phyloP scores from a whole-genome alignment of 2,888 invertebrate species.

The Brenthis daphne region DNA sequence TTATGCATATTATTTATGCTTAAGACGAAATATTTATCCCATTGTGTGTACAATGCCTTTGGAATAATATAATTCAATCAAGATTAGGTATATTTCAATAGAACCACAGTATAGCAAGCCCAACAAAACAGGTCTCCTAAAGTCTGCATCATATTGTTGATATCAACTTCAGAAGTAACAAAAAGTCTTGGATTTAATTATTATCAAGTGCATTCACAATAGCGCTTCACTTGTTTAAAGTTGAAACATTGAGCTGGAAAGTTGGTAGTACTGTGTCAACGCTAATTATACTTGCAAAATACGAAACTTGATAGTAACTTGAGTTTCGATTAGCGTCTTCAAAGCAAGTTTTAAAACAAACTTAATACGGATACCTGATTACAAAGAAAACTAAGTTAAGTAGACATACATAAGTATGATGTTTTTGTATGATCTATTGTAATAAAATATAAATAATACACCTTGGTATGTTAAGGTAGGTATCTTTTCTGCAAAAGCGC shows the following conservation, averaged over 20 bases:
- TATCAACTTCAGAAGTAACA: constrained; percentile 23
- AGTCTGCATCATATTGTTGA: constrained; percentile 19
- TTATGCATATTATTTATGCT: too few relatives aligned
- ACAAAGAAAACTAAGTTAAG: background rate
- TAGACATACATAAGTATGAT: background rate
- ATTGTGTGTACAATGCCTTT: too few relatives aligned
- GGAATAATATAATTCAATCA: background rate
- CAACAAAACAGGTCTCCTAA: constrained; percentile 14
- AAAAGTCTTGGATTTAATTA: constrained; percentile 33
- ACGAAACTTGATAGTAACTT: constrained; percentile 22
- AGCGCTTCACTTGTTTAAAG: constrained; percentile 24
- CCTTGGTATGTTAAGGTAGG: too few relatives aligned
- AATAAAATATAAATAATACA: background rate
- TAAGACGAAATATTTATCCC: too few relatives aligned
- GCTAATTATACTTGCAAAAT: constrained; percentile 33
- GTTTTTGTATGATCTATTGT: background rate
- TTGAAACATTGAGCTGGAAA: constrained; percentile 31
- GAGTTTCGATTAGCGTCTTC: constrained; percentile 19
- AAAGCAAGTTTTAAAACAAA: constrained; percentile 19
- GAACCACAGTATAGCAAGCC: background rate
- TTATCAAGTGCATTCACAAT: constrained; percentile 34
- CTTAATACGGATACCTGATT: constrained; percentile 4
- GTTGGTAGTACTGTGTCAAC: constrained; percentile 27
- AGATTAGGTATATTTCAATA: background rate
- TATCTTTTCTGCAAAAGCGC: too few relatives aligned